Evolutionary conservation across 1,140 invertebrate genomes (phyloP), one percentile per base, ranked within the genome.

Genomic region (Nomia melanderi): DNA sequence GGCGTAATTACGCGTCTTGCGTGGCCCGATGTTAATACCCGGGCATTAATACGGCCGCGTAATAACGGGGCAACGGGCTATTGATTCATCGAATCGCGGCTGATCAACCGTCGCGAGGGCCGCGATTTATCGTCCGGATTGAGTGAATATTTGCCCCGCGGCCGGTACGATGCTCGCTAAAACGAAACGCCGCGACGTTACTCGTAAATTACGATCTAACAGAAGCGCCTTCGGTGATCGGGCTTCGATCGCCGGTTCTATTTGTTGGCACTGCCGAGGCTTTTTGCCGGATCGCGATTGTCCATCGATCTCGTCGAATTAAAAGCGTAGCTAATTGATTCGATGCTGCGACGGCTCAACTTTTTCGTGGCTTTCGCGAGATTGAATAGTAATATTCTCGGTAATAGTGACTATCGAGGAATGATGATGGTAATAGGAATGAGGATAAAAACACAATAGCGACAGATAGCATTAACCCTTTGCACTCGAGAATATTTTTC

Each of bases 31-130:
- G 53, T 75, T 75, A 69, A 75, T 56, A 50, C 62, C 20, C 25
- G 20, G 50, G 25, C 65, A 65, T 74, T 73, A 74, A 74, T 74
- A 65, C 62, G 33, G 63, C 31, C 31, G 60, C 60, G 70, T 64
- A 53, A 39, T 73, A 73, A 74, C 71, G 59, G 71, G 11, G 27
- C 36, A 25, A 25, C 31, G 44, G 17, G 23, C 60, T 27, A 74
- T 65, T 54, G 71, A 74, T 65, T 41, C 60, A 53, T 74, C 56
- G 41, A 36, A 20, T 36, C 29, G 25, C 36, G 29, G 33, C 53
- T 17, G 33, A 44, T 31, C 23, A 20, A 33, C n/a, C 39, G 14
- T 60, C 29, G 29, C 14, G 20, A 12, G 47, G 47, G 50, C 33
- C 33, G 29, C 5, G 25, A 44, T 25, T 62, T 33, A 39, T 11